Evolutionary conservation across 2,888 invertebrate species (phyloP).

Genomic region (Pristionchus exspectatus): DNA sequence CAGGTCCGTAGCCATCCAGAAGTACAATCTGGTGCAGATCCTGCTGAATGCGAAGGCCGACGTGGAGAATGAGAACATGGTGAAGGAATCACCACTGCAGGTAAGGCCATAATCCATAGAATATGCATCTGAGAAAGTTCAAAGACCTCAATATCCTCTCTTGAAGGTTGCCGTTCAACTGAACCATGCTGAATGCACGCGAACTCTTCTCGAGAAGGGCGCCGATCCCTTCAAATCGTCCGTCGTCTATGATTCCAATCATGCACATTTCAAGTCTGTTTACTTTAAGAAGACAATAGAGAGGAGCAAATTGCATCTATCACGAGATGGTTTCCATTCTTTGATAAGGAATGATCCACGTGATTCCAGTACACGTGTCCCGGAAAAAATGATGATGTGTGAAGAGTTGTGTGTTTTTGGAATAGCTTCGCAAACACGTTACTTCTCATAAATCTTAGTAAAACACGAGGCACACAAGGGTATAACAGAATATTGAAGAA

Average conservation of each 20-base stretch:
- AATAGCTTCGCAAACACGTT: too few relatives aligned
- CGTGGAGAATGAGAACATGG: constrained; percentile 84
- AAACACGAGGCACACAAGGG: too few relatives aligned
- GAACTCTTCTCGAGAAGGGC: constrained; percentile 88
- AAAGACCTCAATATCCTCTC: background rate
- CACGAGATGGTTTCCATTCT: background rate
- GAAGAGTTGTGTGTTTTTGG: background rate
- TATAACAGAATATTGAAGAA: background rate
- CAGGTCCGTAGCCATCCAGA: constrained; percentile 64
- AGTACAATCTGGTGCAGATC: constrained; percentile 79
- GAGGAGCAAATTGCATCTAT: constrained; percentile 1
- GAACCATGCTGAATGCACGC: constrained; percentile 85
- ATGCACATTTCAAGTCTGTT: constrained; percentile 57
- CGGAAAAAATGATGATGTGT: background rate
- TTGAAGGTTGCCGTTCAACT: constrained; percentile 61
- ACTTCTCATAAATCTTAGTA: too few relatives aligned
- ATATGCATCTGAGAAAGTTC: background rate
- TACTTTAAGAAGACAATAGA: background rate
- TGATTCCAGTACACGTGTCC: background rate
- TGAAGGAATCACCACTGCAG: constrained; percentile 91
- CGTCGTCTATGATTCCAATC: constrained; percentile 79
- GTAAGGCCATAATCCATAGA: constrained; percentile 78
- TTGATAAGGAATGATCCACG: background rate
- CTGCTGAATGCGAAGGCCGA: constrained; percentile 88
- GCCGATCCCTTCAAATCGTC: constrained; percentile 92